Evolutionary conservation across 2,797 vertebrate species (phyloP), one percentile per base, ranked within the genome.

Genomic region (Clarias pachynema): DNA sequence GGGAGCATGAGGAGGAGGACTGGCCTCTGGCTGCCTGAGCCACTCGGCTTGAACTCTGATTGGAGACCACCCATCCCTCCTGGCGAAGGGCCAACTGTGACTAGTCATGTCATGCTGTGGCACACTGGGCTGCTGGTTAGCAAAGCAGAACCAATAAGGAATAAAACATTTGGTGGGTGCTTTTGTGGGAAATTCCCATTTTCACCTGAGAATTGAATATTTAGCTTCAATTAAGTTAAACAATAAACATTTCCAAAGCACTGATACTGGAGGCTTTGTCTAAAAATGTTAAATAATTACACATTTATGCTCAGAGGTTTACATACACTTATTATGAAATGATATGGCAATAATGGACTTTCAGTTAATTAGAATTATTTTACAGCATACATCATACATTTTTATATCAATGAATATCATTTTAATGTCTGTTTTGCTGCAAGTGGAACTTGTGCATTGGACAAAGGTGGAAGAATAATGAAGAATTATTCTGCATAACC

Each of bases 41-140:
- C 31, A 77, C 79, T 69, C 20, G 40, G 31, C 62, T 31, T 81
- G 79, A 83, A 26, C 10, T 59, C 31, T 72, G 83, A 82, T 56
- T 31, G 59, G 59, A 80, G 89, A 89, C 89, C 89, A 90, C 89
- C 88, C 88, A 90, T 65, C 49, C 31, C 1, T 83, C n/a, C 31
- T 87, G 87, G 70, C 84, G 81, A 26, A 78, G 26, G 68, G 26
- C 86, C 88, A 87, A 26, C 24, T 59, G 34, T 72, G 81, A 83
- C 81, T 84, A 77, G 60, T 26, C 12, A 49, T 85, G 87, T 73
- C 53, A 73, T 84, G 78, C 53, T 85, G 85, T 31, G 4, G 75
- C 57, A 73, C 59, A 79, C 10, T 73, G 49, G 44, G 73, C 53
- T 60, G 72, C 62, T 74, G 79, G 60, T 56, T 74, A 82, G 59